A percentile compares a stretch with the other conserved stretches of the same genome.
Conservation (phyloP, 2,113 vertebrate genomes). For the Sminthopsis crassicaudata region DNA sequence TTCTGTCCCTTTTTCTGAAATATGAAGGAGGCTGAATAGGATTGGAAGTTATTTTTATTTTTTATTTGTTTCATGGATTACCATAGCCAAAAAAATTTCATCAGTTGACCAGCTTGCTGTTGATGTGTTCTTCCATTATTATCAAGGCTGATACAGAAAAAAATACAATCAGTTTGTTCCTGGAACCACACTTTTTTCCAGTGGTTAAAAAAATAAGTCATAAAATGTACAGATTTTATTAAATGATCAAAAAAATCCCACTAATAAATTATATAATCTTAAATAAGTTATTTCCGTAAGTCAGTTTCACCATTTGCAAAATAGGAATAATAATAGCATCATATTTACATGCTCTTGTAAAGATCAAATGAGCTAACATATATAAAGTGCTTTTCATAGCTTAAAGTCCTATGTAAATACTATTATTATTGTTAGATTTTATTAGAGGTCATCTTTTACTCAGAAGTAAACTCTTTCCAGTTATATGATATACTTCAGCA, state of each 20-base stretch:
- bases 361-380: background rate
- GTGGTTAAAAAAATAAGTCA: background rate
- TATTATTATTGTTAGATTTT: background rate
- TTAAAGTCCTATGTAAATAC: background rate
- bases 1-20: background rate
- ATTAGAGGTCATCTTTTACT: background rate
- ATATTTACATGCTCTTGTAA: background rate
- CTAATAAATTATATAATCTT: background rate
- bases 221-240: background rate
- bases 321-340: background rate
- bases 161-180: background rate
- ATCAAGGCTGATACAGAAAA: background rate
- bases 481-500: background rate
- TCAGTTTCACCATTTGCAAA: background rate
- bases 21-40: background rate
- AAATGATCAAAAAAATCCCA: background rate
- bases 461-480: background rate
- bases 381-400: background rate
- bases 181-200: background rate
- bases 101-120: background rate
- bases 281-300: background rate
- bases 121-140: background rate
- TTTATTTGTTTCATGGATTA: background rate
- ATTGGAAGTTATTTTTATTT: background rate
- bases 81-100: background rate